A percentile compares a stretch with the other conserved stretches of the same genome.
These are phyloP conservation scores for Macaca nemestrina DNA, from an alignment of 2,113 vertebrate genomes.

Conservation along the genomic window DNA sequence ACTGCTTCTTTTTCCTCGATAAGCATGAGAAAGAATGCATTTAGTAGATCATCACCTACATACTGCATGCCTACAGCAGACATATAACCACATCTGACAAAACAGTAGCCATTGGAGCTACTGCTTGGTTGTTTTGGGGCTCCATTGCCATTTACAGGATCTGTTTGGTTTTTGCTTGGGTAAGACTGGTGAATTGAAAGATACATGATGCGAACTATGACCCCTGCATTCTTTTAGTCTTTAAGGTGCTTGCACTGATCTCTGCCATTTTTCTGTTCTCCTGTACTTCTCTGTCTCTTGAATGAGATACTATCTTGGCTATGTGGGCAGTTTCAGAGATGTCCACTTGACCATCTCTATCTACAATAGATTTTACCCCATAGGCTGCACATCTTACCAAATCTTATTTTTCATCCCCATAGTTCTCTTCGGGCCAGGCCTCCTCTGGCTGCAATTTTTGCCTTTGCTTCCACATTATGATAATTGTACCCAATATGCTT, in stretches of 20 bases:
- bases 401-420: not conserved
- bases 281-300: not conserved
- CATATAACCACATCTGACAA: not conserved
- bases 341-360: not conserved
- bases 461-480: not conserved
- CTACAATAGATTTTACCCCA: not conserved
- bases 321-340: not conserved
- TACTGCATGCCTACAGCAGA: not conserved
- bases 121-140: not conserved
- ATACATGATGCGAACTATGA: not conserved
- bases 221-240: not conserved
- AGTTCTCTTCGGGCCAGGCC: not conserved
- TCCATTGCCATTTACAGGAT: not conserved
- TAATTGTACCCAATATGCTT: not conserved
- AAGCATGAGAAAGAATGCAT: not conserved
- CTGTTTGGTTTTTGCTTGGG: not conserved
- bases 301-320: not conserved
- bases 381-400: not conserved
- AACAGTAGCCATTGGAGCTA: not conserved
- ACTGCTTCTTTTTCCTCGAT: not conserved
- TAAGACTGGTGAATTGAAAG: not conserved
- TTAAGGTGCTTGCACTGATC: not conserved
- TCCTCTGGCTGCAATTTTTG: not conserved
- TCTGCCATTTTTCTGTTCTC: not conserved
- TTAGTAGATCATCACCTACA: not conserved